Evolutionary conservation across 2,888 invertebrate species (phyloP).

Genomic region (Pterostichus madidus): DNA sequence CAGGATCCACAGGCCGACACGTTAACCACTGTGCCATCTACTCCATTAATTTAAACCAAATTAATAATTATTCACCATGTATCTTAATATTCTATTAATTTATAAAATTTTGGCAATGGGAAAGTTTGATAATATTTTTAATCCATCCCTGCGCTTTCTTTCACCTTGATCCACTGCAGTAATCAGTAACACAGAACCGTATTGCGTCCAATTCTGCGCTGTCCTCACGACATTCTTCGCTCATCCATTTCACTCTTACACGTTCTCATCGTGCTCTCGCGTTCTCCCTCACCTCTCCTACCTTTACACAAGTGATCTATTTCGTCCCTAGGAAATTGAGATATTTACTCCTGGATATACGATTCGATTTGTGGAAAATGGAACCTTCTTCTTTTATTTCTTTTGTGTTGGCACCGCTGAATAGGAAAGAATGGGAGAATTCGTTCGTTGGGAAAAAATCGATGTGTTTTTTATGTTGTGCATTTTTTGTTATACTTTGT

Average conservation of each 20-base stretch:
- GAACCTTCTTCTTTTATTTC: conserved; percentile 59
- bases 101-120: too few relatives aligned
- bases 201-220: neutral
- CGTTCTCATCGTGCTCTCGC: neutral
- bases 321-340: conserved; percentile 59
- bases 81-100: too few relatives aligned
- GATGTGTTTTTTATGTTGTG: conserved; percentile 48
- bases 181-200: conserved; percentile 25
- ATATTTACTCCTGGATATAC: conserved; percentile 60
- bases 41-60: too few relatives aligned
- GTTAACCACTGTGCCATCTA: too few relatives aligned
- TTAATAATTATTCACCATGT: too few relatives aligned
- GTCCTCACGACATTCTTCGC: neutral
- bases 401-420: conserved; percentile 53
- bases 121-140: too few relatives aligned
- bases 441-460: conserved; percentile 30
- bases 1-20: too few relatives aligned
- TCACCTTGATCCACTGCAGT: conserved; percentile 40
- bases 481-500: conserved; percentile 31
- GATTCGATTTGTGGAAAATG: conserved; percentile 62
- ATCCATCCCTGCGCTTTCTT: neutral
- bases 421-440: conserved; percentile 42
- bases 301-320: conserved; percentile 45
- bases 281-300: neutral
- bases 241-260: neutral